phyloP scores from a whole-genome alignment of 2,113 vertebrate species.

The Passer montanus region DNA sequence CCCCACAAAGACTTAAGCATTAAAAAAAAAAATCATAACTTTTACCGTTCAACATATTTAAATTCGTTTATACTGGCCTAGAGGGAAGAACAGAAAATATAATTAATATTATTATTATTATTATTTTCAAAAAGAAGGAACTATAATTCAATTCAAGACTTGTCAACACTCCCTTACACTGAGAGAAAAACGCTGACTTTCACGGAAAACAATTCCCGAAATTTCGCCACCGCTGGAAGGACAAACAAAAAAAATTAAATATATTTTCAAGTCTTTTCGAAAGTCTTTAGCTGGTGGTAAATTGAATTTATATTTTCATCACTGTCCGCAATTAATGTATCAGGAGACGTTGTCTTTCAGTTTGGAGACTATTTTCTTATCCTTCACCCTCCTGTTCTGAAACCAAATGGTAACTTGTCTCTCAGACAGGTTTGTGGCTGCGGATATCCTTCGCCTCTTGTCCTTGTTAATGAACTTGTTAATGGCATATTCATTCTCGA shows the following conservation, averaged over 20 bases:
- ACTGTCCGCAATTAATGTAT: slow-evolving; percentile 55
- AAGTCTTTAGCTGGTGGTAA: slow-evolving; percentile 60
- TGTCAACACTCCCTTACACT: slow-evolving; percentile 54
- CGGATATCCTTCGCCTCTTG: slow-evolving; percentile 89
- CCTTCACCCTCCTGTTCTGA: slow-evolving; percentile 89
- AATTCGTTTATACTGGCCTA: slow-evolving; percentile 78
- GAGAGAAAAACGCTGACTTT: slow-evolving; percentile 40
- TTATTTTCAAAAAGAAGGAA: slow-evolving; percentile 63
- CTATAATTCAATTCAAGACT: slow-evolving; percentile 52
- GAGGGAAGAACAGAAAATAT: slow-evolving; percentile 69
- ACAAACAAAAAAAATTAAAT: slow-evolving; percentile 66
- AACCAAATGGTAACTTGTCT: slow-evolving; percentile 94
- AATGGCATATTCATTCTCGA: slow-evolving; percentile 86
- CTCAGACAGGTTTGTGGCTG: slow-evolving; percentile 85
- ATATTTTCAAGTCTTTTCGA: slow-evolving; percentile 79
- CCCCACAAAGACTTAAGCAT: slow-evolving; percentile 14
- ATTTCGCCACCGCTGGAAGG: slow-evolving; percentile 46
- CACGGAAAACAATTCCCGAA: slow-evolving; percentile 62
- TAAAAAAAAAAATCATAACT: slow-evolving; percentile 36
- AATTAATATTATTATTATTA: slow-evolving; percentile 61
- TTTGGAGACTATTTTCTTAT: slow-evolving; percentile 86
- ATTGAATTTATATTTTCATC: slow-evolving; percentile 22
- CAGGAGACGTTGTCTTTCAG: slow-evolving; percentile 84
- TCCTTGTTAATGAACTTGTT: slow-evolving; percentile 99
- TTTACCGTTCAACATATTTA: slow-evolving; percentile 49